Percentiles rank a stretch among this genome's conserved stretches.
These are phyloP conservation scores for Aurelia aurita complex sp. Pacific DNA, from an alignment of 30 jellyfish, hydroid and myxozoan species.

Conservation along the genomic window DNA sequence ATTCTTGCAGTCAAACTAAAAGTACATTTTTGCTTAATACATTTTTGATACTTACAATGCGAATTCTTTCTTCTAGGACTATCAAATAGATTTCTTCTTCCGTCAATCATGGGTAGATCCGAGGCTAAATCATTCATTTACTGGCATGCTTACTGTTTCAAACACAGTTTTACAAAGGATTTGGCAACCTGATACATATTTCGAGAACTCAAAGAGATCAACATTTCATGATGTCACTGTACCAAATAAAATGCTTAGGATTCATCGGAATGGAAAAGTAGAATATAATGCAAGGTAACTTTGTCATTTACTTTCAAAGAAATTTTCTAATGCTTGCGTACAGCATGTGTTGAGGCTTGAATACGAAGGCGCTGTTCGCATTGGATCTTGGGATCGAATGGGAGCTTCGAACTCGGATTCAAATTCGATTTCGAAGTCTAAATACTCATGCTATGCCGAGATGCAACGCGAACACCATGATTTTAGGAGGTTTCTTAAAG, in stretches of 20 bases:
- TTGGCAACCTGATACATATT: slow-evolving; percentile 96
- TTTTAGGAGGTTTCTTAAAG: no score
- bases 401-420: no score
- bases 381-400: no score
- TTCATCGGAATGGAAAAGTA: slow-evolving; percentile 82
- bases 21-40: no score
- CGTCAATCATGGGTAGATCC: slow-evolving; percentile 96
- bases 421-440: no score
- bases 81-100: slow-evolving; percentile 93
- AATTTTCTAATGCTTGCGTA: no score
- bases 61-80: slow-evolving; percentile 58
- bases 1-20: no score
- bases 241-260: slow-evolving; percentile 86
- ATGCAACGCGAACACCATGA: no score
- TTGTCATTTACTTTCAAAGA: neutral
- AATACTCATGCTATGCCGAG: no score
- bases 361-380: no score
- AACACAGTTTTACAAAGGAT: slow-evolving; percentile 81
- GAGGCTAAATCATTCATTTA: slow-evolving; percentile 79
- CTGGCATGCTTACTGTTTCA: slow-evolving; percentile 80
- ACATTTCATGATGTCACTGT: slow-evolving; percentile 94
- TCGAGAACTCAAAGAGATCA: slow-evolving; percentile 90
- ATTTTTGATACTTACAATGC: no score
- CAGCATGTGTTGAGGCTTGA: no score
- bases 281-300: slow-evolving; percentile 89